Conservation (phyloP, 2,888 invertebrate species). For the Orchestes rusci region DNA sequence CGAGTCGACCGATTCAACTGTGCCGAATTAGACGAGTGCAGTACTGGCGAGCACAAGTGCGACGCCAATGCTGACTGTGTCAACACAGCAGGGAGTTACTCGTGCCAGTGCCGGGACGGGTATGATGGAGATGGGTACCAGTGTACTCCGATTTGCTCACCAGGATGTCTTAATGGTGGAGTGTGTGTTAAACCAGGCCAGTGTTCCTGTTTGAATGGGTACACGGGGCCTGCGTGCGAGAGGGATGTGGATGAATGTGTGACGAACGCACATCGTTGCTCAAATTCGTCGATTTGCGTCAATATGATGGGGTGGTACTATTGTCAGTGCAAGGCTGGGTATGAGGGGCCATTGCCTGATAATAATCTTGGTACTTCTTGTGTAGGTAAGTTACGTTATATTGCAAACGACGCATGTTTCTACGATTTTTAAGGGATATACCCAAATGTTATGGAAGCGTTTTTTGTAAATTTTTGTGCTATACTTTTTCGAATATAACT, state of each 20-base stretch:
- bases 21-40: slow-evolving; percentile 74
- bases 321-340: slow-evolving; percentile 78
- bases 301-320: slow-evolving; percentile 88
- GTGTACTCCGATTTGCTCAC: slow-evolving; percentile 72
- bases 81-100: slow-evolving; percentile 76
- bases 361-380: slow-evolving; percentile 55
- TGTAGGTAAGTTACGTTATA: slow-evolving; percentile 56
- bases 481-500: too few species aligned
- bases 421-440: too few species aligned
- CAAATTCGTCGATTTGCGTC: slow-evolving; percentile 69
- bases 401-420: too few species aligned
- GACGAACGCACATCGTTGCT: slow-evolving; percentile 63
- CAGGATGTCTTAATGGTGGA: slow-evolving; percentile 78
- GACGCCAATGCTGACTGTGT: slow-evolving; percentile 69
- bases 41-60: slow-evolving; percentile 63
- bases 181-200: slow-evolving; percentile 67
- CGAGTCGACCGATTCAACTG: slow-evolving; percentile 73
- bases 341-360: slow-evolving; percentile 53
- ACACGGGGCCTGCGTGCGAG: slow-evolving; percentile 76
- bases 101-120: slow-evolving; percentile 64
- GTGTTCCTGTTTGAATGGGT: slow-evolving; percentile 76
- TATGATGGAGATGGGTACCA: slow-evolving; percentile 71
- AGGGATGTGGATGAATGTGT: slow-evolving; percentile 82
- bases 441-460: too few species aligned
- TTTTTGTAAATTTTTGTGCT: too few species aligned